phyloP scores from a whole-genome alignment of 2,113 vertebrate species.

The Lamprologus callipterus region DNA sequence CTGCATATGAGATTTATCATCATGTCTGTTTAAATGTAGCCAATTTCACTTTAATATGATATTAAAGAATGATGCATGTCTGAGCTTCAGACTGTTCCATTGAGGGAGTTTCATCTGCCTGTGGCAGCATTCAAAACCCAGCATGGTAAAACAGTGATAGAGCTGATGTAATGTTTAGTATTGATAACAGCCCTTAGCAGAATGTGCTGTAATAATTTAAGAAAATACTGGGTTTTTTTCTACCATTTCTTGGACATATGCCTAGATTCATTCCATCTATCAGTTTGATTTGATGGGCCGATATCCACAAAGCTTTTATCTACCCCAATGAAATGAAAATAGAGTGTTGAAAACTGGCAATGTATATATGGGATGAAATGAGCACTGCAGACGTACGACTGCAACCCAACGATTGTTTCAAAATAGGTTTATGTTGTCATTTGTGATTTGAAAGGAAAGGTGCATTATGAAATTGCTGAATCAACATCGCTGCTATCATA shows the following conservation, averaged over 20 bases:
- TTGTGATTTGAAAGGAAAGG: background rate
- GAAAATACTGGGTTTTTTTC: conserved; percentile 36
- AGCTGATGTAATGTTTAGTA: conserved; percentile 69
- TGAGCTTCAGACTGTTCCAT: conserved; percentile 10
- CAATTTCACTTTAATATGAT: conserved; percentile 73
- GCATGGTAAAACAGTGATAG: background rate
- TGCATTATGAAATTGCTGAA: background rate
- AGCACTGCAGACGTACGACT: background rate
- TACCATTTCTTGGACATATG: conserved; percentile 2
- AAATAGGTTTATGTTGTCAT: background rate
- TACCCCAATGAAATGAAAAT: conserved; percentile 35
- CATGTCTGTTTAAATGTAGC: conserved; percentile 69
- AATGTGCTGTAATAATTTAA: conserved; percentile 63
- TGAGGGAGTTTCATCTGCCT: conserved; percentile 8
- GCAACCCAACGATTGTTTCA: background rate
- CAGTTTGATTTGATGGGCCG: conserved; percentile 35
- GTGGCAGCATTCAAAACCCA: conserved; percentile 22
- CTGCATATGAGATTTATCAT: conserved; percentile 64
- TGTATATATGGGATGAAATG: background rate
- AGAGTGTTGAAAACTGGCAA: background rate
- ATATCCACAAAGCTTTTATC: conserved; percentile 32
- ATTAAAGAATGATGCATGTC: conserved; percentile 75
- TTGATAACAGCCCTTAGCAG: conserved; percentile 62
- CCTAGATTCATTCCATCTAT: conserved; percentile 11
- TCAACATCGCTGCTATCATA: background rate